Evolutionary conservation across 2,797 vertebrate genomes (phyloP).

Genomic region (Tympanoctomys barrerae): DNA sequence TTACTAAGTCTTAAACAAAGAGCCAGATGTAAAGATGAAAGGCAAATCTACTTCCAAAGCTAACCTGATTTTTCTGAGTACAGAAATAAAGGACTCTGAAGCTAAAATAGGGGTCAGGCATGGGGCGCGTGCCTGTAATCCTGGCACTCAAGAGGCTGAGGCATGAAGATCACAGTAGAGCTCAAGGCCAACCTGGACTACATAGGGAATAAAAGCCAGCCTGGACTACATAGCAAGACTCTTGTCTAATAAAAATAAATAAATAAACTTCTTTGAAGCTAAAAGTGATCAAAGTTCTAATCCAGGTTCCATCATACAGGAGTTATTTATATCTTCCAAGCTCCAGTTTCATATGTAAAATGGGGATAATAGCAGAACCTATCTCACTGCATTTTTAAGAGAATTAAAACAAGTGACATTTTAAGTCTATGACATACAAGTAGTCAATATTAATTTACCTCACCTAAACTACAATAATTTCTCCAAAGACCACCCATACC

Average conservation of each 20-base stretch:
- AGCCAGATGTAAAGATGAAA: background rate
- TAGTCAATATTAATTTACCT: background rate
- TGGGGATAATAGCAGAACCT: background rate
- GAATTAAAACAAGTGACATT: conserved; percentile 51
- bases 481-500: conserved; percentile 19
- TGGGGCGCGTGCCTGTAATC: background rate
- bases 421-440: conserved; percentile 27
- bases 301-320: background rate
- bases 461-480: background rate
- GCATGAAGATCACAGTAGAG: background rate
- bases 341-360: background rate
- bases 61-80: conserved; percentile 2
- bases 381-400: background rate
- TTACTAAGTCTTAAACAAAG: conserved; percentile 40
- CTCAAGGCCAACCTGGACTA: background rate
- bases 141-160: background rate
- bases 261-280: background rate
- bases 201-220: too few relatives aligned
- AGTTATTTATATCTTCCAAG: background rate
- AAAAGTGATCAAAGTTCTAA: background rate
- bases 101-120: background rate
- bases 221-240: background rate
- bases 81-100: background rate
- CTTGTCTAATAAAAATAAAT: background rate
- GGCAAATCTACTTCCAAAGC: background rate